Evolutionary conservation across 2,888 invertebrate species (phyloP).

Genomic region (Macrosoma leucophasiata): DNA sequence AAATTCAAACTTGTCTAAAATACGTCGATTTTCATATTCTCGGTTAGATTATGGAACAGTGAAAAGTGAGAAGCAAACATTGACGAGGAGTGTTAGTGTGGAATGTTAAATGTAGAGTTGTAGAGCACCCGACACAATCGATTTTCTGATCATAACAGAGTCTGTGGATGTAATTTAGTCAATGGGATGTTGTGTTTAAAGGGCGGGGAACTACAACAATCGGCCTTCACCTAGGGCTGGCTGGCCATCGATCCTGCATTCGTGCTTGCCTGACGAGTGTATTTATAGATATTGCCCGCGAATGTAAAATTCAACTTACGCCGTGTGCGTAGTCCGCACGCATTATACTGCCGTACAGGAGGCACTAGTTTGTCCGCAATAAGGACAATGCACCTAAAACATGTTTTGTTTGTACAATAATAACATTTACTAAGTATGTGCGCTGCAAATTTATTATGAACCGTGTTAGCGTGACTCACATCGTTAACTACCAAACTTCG

Average conservation of each 20-base stretch:
- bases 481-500: conserved; percentile 63
- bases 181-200: conserved; percentile 39
- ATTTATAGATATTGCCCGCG: conserved; percentile 57
- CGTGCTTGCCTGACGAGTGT: conserved; percentile 56
- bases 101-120: too few species aligned
- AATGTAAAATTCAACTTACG: conserved; percentile 41
- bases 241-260: conserved; percentile 61
- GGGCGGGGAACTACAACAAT: conserved; percentile 56
- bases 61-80: too few species aligned
- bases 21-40: too few species aligned
- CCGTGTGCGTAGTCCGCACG: conserved; percentile 38
- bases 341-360: conserved; percentile 19
- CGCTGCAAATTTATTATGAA: conserved; percentile 37
- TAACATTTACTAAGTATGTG: conserved; percentile 10
- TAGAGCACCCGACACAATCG: too few species aligned
- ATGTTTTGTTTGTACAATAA: conserved; percentile 10
- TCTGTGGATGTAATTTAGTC: too few species aligned
- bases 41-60: too few species aligned
- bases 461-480: conserved; percentile 66
- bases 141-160: too few species aligned
- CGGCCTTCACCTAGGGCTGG: conserved; percentile 66
- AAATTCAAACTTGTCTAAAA: too few species aligned
- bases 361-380: conserved; percentile 13
- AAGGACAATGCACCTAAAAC: conserved; percentile 24
- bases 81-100: too few species aligned